phyloP scores from a whole-genome alignment of 2,888 invertebrate genomes.

The Drosophila sordidula region DNA sequence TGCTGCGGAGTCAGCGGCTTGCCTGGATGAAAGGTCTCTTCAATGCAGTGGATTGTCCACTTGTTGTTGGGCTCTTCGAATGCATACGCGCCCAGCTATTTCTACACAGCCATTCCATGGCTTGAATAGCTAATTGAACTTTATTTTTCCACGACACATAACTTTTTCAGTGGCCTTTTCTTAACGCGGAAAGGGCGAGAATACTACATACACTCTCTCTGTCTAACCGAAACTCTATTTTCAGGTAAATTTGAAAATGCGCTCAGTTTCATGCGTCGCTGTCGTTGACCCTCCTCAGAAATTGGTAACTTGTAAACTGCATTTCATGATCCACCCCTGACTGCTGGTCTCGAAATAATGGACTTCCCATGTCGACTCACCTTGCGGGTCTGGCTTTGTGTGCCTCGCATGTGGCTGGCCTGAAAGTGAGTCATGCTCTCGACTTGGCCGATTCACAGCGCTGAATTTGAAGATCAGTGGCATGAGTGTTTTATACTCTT shows the following conservation, averaged over 20 bases:
- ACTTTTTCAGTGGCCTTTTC: constrained; percentile 7
- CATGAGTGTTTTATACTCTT: constrained; percentile 7
- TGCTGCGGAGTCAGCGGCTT: neutral
- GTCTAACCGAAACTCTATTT: neutral
- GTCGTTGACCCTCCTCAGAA: constrained; percentile 29
- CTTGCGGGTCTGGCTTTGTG: constrained; percentile 6
- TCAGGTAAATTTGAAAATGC: constrained; percentile 16
- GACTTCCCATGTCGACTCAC: constrained; percentile 20
- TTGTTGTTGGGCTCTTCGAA: constrained; percentile 17
- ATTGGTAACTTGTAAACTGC: constrained; percentile 30
- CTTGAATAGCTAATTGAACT: constrained; percentile 15
- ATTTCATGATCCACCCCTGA: constrained; percentile 20
- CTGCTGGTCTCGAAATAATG: constrained; percentile 20
- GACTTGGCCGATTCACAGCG: neutral
- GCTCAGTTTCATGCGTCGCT: constrained; percentile 13
- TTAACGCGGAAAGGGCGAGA: too few relatives aligned
- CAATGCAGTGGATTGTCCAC: constrained; percentile 40
- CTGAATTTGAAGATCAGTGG: constrained; percentile 7
- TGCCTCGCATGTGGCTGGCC: constrained; percentile 8
- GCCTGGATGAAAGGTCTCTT: constrained; percentile 6
- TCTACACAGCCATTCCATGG: constrained; percentile 5
- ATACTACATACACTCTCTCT: too few relatives aligned
- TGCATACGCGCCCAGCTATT: constrained; percentile 14
- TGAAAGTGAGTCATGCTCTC: constrained; percentile 33
- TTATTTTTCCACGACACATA: constrained; percentile 19